Evolutionary conservation across 2,888 invertebrate genomes (phyloP).

Genomic region (Campaea margaritaria): DNA sequence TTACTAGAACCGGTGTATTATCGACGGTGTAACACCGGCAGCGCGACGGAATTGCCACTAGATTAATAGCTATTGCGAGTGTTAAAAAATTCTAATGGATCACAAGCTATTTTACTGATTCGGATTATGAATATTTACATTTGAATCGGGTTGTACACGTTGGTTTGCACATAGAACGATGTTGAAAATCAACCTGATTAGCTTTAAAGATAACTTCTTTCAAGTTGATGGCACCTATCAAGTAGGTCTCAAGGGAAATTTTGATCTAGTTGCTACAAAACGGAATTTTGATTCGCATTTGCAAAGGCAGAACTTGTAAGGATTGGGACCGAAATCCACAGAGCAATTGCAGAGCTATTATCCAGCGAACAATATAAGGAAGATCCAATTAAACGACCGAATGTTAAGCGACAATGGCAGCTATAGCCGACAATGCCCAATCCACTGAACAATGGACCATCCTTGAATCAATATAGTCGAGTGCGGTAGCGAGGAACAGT

Average conservation of each 20-base stretch:
- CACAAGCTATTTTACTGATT: conserved; percentile 25
- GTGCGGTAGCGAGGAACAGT: conserved; percentile 23
- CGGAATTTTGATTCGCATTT: neutral
- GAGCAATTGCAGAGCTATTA: conserved; percentile 51
- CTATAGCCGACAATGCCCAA: conserved; percentile 66
- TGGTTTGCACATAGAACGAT: too few species aligned
- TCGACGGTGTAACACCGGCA: conserved; percentile 56
- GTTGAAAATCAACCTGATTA: too few species aligned
- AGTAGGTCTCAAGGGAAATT: too few species aligned
- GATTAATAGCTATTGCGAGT: conserved; percentile 52
- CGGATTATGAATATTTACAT: too few species aligned
- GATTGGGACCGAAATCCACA: conserved; percentile 42
- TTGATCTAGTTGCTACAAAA: neutral
- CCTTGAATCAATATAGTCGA: conserved; percentile 62
- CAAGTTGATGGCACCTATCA: too few species aligned
- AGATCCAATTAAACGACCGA: conserved; percentile 64
- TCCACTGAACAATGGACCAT: conserved; percentile 69
- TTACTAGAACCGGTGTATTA: conserved; percentile 66
- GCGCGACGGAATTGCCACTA: conserved; percentile 51
- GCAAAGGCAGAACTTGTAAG: conserved; percentile 18
- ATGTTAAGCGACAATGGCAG: conserved; percentile 62
- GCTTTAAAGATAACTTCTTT: too few species aligned
- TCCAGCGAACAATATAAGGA: conserved; percentile 61
- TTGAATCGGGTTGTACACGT: too few species aligned
- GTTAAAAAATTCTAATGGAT: conserved; percentile 40